Evolutionary conservation across 2,888 invertebrate genomes (phyloP).

Genomic region (Mesorhabditis sp.): DNA sequence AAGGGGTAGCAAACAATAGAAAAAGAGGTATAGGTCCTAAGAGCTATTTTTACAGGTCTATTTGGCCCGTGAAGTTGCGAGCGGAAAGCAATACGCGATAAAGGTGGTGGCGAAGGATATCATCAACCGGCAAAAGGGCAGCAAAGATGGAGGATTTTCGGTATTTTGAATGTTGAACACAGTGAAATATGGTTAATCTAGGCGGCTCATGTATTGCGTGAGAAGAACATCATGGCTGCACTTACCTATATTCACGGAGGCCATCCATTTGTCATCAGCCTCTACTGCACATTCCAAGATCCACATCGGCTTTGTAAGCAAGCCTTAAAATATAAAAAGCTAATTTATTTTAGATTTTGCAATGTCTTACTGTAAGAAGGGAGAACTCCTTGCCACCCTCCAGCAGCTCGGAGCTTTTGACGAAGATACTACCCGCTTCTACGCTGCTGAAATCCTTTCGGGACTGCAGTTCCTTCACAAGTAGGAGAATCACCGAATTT

Average conservation of each 20-base stretch:
- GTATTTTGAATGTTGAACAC: neutral
- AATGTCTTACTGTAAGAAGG: slow-evolving; percentile 86
- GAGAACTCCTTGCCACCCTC: slow-evolving; percentile 86
- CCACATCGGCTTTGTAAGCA: slow-evolving; percentile 73
- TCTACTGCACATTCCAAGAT: slow-evolving; percentile 96
- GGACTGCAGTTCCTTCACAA: slow-evolving; percentile 47
- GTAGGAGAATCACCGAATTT: slow-evolving; percentile 8
- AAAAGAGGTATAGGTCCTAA: no score
- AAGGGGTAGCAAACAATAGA: no score
- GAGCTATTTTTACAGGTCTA: slow-evolving; percentile 68
- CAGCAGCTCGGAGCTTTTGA: slow-evolving; percentile 85
- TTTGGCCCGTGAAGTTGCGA: slow-evolving; percentile 84
- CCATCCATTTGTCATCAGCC: slow-evolving; percentile 80
- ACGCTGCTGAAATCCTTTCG: slow-evolving; percentile 73
- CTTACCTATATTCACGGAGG: slow-evolving; percentile 69
- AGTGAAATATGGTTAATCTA: neutral
- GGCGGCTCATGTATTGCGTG: slow-evolving; percentile 63
- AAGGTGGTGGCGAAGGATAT: slow-evolving; percentile 84
- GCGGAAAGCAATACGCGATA: slow-evolving; percentile 87
- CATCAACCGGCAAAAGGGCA: neutral
- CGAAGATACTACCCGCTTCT: slow-evolving; percentile 82
- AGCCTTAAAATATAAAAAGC: neutral
- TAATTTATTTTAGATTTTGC: slow-evolving; percentile 72
- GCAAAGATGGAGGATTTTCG: neutral
- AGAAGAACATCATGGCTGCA: slow-evolving; percentile 86